Percentiles rank a stretch among this genome's conserved stretches.
These are phyloP conservation scores for Watsonalla binaria DNA, from an alignment of 2,888 invertebrate species.

Conservation along the genomic window DNA sequence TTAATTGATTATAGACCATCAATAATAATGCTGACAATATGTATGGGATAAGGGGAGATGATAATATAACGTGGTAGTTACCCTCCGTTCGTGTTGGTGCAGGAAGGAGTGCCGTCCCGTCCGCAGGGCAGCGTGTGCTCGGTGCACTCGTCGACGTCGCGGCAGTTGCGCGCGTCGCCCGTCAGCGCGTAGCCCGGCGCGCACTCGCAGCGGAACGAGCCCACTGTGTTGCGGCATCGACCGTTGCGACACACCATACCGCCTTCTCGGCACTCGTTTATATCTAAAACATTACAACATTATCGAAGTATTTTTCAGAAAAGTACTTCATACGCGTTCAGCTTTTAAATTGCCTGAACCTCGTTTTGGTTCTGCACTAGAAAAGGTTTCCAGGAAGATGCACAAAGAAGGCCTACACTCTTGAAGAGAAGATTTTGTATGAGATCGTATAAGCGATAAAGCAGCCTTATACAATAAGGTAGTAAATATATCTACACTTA, in stretches of 20 bases:
- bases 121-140: slow-evolving; percentile 72
- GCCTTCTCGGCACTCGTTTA: slow-evolving; percentile 91
- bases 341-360: no score
- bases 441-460: no score
- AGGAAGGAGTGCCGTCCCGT: slow-evolving; percentile 55
- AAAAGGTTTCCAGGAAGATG: no score
- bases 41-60: not conserved
- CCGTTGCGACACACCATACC: slow-evolving; percentile 92
- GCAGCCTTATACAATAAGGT: no score
- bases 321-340: no score
- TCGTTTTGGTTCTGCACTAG: no score
- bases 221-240: slow-evolving; percentile 87
- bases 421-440: no score
- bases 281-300: slow-evolving; percentile 61
- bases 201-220: slow-evolving; percentile 90
- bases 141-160: slow-evolving; percentile 87
- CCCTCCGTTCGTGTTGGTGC: slow-evolving; percentile 71
- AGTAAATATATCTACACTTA: no score
- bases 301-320: not conserved
- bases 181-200: slow-evolving; percentile 87
- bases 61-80: slow-evolving; percentile 21
- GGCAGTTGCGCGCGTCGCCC: slow-evolving; percentile 86
- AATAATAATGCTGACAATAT: not conserved
- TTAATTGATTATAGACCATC: not conserved
- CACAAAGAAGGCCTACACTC: no score